phyloP scores from a whole-genome alignment of 2,797 vertebrate species.

The Hoplostethus mediterraneus region DNA sequence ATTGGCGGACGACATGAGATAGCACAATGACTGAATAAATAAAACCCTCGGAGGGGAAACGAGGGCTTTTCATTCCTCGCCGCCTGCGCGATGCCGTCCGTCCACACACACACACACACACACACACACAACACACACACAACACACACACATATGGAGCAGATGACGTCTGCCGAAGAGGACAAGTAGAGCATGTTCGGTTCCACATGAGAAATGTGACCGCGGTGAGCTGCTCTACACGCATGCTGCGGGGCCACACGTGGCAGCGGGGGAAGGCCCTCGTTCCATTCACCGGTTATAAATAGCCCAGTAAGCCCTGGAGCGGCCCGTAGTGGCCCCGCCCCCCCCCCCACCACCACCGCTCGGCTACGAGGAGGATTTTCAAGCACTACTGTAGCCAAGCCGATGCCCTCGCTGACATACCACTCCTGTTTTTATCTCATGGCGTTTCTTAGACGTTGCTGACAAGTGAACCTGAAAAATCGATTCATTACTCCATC shows the following conservation, averaged over 20 bases:
- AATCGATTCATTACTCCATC: no score
- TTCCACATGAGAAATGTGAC: conserved; percentile 71
- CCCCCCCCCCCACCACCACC: no score
- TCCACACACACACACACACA: neutral
- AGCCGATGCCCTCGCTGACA: neutral
- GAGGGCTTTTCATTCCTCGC: conserved; percentile 28
- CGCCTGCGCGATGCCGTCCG: conserved; percentile 36
- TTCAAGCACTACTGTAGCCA: conserved; percentile 12
- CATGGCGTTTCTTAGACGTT: no score
- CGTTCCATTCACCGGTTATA: conserved; percentile 63
- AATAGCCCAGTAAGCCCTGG: conserved; percentile 59
- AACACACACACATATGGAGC: conserved; percentile 9
- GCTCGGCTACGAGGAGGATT: conserved; percentile 28
- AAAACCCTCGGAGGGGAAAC: neutral
- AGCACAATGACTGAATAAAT: conserved; percentile 47
- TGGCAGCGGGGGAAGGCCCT: conserved; percentile 46
- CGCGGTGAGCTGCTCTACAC: neutral
- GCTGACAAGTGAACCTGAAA: no score
- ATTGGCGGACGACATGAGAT: conserved; percentile 55
- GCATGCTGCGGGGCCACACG: conserved; percentile 45
- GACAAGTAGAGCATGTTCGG: conserved; percentile 47
- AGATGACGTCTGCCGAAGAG: conserved; percentile 23
- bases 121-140: neutral
- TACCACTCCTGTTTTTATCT: no score
- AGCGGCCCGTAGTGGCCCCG: conserved; percentile 26